Evolutionary conservation across 2,113 vertebrate genomes (phyloP).

Genomic region (Peromyscus polionotus): DNA sequence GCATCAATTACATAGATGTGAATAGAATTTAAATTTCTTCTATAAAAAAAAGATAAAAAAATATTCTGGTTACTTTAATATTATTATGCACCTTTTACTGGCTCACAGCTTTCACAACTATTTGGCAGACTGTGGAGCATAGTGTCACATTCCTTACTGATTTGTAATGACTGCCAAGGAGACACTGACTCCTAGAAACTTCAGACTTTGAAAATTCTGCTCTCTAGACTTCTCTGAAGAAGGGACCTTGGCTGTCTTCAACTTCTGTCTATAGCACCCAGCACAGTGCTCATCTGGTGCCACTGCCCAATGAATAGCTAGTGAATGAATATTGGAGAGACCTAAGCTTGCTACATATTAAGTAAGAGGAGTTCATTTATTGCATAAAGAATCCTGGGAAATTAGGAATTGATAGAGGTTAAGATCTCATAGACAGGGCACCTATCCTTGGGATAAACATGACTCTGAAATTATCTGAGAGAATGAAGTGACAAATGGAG

Average conservation of each 20-base stretch:
- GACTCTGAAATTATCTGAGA: not conserved
- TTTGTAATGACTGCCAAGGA: not conserved
- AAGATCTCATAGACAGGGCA: not conserved
- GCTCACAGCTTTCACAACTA: not conserved
- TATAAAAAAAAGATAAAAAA: not conserved
- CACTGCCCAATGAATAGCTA: not conserved
- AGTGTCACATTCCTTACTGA: not conserved
- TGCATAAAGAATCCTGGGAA: not conserved
- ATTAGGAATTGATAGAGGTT: not conserved
- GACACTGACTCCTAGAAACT: not conserved
- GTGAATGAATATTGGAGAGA: not conserved
- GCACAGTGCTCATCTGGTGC: not conserved
- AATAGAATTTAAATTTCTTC: constrained; percentile 10
- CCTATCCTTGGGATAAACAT: not conserved
- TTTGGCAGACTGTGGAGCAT: not conserved
- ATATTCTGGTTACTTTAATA: not conserved
- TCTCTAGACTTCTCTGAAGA: not conserved
- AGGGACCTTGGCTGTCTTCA: not conserved
- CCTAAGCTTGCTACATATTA: not conserved
- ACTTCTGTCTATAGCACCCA: not conserved
- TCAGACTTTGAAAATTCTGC: not conserved
- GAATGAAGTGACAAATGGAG: not conserved
- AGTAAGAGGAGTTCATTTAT: not conserved
- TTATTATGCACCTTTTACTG: not conserved
- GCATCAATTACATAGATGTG: not conserved